Base-by-base conservation (phyloP, 2,888 invertebrate genomes). In the Slavum lentiscoides region DNA sequence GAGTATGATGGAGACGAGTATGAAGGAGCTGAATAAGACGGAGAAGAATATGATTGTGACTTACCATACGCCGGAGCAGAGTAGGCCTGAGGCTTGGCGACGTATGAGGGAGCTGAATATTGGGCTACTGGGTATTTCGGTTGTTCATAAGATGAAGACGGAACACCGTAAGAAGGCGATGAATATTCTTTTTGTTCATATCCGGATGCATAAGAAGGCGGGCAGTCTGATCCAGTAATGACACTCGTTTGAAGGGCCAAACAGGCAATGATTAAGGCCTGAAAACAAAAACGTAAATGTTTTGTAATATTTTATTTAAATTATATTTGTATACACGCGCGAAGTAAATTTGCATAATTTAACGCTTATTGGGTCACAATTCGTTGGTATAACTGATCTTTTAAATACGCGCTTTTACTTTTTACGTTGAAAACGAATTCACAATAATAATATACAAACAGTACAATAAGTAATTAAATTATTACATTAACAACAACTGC, bases 21-120 rank as follows among this genome's bases (percentile, higher is more conserved):
- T 2, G 66, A 17, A 2, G 43, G 39, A 39, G 67, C 30, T 2
- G 72, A 39, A n/a, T 82, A 76, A 17, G 75, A 75, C 13, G 75
- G 69, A 6, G 73, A 21, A 39, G 72, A 43, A n/a, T 70, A 70
- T 15, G 68, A 53, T 21, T 77, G 77, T 49, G 74, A 30, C 15
- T 64, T 74, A 21, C 58, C 30, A 39, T 81, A 68, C 15, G 67
- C 67, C 11, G 82, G 69, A 37, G 82, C 64, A 23, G 69, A 61
- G 21, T 77, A 77, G 0, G 76, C 61, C 3, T 64, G 53, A 3
- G 82, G 72, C 9, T 82, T 77, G 3, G 69, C 21, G 7, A 64
- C 82, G 72, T 83, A 83, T 23, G 70, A 66, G 39, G 82, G 66
- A 53, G 74, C 61, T n/a, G 74, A 73, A 30, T 66, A 66, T 59